Conservation (phyloP, 2,113 vertebrate genomes). For the Macrotis lagotis region DNA sequence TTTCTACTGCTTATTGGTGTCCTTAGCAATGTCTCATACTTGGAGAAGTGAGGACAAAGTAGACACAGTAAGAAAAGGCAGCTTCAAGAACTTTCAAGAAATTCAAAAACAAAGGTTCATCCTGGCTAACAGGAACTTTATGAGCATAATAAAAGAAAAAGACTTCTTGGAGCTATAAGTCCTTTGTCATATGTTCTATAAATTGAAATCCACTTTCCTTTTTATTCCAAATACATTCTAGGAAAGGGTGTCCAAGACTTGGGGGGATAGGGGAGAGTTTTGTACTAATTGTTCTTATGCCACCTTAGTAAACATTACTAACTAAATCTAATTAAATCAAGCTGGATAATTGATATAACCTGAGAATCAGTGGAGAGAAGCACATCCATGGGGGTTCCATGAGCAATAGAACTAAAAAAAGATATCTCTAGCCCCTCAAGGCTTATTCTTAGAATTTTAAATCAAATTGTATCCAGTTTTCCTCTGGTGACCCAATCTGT, state of each 20-base stretch:
- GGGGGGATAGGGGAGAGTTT: background rate
- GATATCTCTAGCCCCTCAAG: background rate
- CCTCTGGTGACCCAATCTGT: background rate
- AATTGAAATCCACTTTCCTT: background rate
- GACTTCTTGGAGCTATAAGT: background rate
- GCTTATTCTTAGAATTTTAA: background rate
- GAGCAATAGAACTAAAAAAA: background rate
- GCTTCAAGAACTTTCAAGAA: background rate
- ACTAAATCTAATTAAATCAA: background rate
- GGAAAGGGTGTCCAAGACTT: background rate
- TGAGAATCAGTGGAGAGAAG: background rate
- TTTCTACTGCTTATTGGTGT: too few species aligned
- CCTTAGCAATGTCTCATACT: background rate
- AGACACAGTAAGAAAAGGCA: background rate
- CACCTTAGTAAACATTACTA: background rate
- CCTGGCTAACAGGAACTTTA: too few species aligned
- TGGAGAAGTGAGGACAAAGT: background rate
- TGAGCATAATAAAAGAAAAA: too few species aligned
- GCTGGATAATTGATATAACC: background rate
- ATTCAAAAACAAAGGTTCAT: background rate
- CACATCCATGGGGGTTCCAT: background rate
- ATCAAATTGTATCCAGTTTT: background rate
- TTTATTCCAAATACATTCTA: background rate
- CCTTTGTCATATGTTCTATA: background rate
- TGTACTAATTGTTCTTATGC: background rate